Base-by-base conservation (phyloP, 1,140 invertebrate species). In the Acyrthosiphon pisum region DNA sequence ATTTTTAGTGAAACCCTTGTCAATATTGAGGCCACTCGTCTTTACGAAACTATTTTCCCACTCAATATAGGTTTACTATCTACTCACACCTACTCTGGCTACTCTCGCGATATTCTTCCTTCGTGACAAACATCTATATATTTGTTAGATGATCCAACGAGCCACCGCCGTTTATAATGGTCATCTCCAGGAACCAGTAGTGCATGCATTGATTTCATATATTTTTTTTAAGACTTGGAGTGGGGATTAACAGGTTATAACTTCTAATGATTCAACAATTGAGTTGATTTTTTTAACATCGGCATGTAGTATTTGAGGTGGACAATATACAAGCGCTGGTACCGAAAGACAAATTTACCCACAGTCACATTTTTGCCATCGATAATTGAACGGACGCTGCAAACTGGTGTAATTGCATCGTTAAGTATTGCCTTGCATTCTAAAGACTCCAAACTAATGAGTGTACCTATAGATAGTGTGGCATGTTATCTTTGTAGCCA, bases 371-470 rank as follows among this genome's bases (percentile, higher is more conserved):
- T 90, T 90, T 68, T 90, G 37, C 56, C 35, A 90, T 68, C 53
- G 53, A 68, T 90, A 90, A 90, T 90, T 90, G 89, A 90, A 90
- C 89, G 41, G 56, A 68, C 44, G 56, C 89, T 68, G 56, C 89
- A 90, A 68, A 90, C 89, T 90, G 89, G 89, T 68, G 89, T 90
- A 90, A 90, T 90, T 90, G 89, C 56, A 90, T 90, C 89, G 89
- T 90, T 90, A 90, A 90, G 53, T 68, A 68, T 90, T 90, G 60
- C 56, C 37, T 18, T 90, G 89, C 56, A 90, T 90, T 90, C 89
- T 90, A 68, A 90, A 90, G 89, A 68, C 89, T 90, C 89, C 89
- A n/a, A 68, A 90, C 20, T 90, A 90, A 90, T 90, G 56, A 90
- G 56, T 68, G 37, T 44, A 46, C 22, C 26, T 35, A 23, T 68